Percentiles rank a stretch among this genome's conserved stretches.
Conservation (phyloP, 2,888 invertebrate species). For the Ligdia adustata region DNA sequence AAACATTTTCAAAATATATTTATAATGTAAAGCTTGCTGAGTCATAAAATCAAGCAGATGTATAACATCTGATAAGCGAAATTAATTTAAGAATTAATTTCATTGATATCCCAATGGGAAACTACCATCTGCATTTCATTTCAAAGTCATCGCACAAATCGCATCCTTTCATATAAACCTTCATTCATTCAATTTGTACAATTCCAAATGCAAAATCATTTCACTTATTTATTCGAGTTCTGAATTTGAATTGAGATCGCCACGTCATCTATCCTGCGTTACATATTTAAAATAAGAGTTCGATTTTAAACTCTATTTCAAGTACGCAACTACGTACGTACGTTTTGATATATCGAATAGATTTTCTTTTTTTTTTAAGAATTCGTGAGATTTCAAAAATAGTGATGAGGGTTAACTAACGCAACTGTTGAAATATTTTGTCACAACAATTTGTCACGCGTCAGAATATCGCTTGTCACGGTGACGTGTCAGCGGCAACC, state of each 20-base stretch:
- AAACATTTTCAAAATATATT: too few species aligned
- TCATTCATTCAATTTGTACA: constrained; percentile 38
- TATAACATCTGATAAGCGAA: constrained; percentile 30
- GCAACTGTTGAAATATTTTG: constrained; percentile 84
- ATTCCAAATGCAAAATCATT: constrained; percentile 51
- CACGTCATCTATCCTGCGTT: constrained; percentile 33
- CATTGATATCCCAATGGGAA: constrained; percentile 33
- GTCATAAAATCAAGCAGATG: constrained; percentile 33
- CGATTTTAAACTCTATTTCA: constrained; percentile 23
- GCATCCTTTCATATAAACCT: constrained; percentile 26
- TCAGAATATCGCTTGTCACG: constrained; percentile 72
- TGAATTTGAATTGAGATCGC: constrained; percentile 54
- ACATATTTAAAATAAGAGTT: constrained; percentile 20
- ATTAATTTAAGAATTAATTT: constrained; percentile 36
- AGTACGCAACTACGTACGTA: not conserved
- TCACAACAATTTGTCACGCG: constrained; percentile 83
- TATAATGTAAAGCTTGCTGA: constrained; percentile 21
- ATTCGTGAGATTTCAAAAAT: constrained; percentile 38
- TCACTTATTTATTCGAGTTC: constrained; percentile 57
- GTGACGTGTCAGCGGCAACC: constrained; percentile 59
- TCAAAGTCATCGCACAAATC: constrained; percentile 35
- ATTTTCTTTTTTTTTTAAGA: constrained; percentile 25
- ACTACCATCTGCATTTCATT: constrained; percentile 36
- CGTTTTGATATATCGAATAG: not conserved
- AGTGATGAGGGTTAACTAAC: constrained; percentile 65